A percentile compares a stretch with the other conserved stretches of the same genome.
Conservation (phyloP, 2,888 invertebrate genomes). For the Epicampocera succincta region DNA sequence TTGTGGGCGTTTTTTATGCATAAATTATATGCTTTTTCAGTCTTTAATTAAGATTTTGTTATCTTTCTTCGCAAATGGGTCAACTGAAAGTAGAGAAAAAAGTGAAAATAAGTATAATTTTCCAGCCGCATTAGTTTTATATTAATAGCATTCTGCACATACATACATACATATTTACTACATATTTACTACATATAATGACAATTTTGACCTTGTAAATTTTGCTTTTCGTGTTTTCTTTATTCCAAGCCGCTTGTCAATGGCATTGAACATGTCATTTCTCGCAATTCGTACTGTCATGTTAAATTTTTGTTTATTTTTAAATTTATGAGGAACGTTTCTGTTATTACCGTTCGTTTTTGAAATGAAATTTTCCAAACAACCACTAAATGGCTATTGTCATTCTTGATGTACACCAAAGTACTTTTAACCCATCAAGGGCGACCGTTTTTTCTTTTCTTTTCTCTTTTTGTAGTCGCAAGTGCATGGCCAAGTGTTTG, state of each 20-base stretch:
- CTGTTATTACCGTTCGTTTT: background rate
- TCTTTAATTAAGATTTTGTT: conserved; percentile 60
- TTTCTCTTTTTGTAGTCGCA: background rate
- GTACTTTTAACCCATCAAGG: conserved; percentile 16
- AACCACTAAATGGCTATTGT: conserved; percentile 6
- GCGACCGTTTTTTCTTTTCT: background rate
- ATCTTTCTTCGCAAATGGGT: conserved; percentile 48
- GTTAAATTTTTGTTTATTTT: conserved; percentile 3
- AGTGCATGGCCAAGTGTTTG: no score
- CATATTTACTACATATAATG: no score
- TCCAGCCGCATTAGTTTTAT: background rate
- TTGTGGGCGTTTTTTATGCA: background rate
- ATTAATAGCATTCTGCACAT: background rate
- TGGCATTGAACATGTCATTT: conserved; percentile 60
- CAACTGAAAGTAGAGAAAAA: conserved; percentile 60
- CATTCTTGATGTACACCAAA: conserved; percentile 1
- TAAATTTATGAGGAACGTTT: conserved; percentile 36
- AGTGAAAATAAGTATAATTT: background rate
- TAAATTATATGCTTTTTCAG: conserved; percentile 54
- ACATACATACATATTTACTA: no score
- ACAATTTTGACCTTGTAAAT: conserved; percentile 25
- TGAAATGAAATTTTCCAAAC: conserved; percentile 19
- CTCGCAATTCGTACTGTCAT: conserved; percentile 35
- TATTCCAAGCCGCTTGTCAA: conserved; percentile 19
- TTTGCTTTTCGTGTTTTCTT: conserved; percentile 6